A percentile compares a stretch with the other conserved stretches of the same genome.
These are phyloP conservation scores for Plecturocebus donacophilus DNA, from an alignment of 2,113 vertebrate genomes.

Conservation along the genomic window DNA sequence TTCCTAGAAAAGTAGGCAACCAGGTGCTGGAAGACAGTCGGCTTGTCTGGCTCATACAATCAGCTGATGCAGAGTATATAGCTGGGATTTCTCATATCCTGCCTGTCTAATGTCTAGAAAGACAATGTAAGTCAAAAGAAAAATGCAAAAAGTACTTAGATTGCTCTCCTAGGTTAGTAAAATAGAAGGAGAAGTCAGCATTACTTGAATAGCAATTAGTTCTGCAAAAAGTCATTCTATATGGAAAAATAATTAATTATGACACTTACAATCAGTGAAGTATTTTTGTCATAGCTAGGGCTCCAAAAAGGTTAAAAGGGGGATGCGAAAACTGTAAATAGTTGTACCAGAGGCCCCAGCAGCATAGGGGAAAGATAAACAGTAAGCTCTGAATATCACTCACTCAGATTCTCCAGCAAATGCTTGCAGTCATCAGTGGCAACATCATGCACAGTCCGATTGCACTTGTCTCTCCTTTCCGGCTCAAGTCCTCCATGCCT, in stretches of 20 bases:
- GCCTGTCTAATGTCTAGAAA: neutral
- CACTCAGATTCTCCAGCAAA: constrained; percentile 96
- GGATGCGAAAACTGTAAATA: neutral
- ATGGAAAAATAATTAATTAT: neutral
- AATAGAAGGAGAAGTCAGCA: neutral
- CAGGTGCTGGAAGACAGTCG: neutral
- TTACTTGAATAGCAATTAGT: neutral
- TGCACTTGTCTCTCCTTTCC: constrained; percentile 93
- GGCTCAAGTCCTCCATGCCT: constrained; percentile 93
- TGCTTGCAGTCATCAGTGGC: constrained; percentile 98
- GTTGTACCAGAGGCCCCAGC: neutral
- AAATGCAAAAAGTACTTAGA: neutral
- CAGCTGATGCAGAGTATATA: neutral
- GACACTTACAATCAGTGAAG: neutral
- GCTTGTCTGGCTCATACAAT: neutral
- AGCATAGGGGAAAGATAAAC: neutral
- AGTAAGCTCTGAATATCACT: constrained; percentile 76
- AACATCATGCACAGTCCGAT: constrained; percentile 94
- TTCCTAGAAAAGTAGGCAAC: neutral
- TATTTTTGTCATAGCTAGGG: neutral
- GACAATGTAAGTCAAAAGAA: neutral
- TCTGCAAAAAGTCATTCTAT: neutral
- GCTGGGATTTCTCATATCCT: neutral
- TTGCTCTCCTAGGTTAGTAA: neutral
- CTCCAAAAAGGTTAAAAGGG: neutral